These are phyloP conservation scores for Colius striatus DNA, from an alignment of 2,113 vertebrate genomes.

Conservation along the genomic window DNA sequence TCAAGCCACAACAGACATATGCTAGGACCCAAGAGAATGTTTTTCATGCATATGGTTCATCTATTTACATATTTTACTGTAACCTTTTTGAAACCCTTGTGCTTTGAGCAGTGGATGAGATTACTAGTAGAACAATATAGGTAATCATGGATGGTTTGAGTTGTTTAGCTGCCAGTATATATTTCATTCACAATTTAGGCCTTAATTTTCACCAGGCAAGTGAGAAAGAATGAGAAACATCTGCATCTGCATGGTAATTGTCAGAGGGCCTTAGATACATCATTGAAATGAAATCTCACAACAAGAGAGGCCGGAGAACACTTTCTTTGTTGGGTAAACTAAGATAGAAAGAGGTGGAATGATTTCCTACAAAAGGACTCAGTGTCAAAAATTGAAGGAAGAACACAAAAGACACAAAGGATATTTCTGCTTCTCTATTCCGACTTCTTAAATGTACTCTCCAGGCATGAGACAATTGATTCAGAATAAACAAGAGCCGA, in stretches of 20 bases:
- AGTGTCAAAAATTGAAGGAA: slow-evolving; percentile 4
- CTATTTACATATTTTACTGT: slow-evolving; percentile 64
- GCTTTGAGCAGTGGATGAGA: background rate
- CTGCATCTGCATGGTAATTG: background rate
- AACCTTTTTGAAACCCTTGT: slow-evolving; percentile 40
- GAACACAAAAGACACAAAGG: background rate
- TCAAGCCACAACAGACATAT: slow-evolving; percentile 14
- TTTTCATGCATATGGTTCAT: slow-evolving; percentile 47
- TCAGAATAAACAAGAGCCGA: background rate
- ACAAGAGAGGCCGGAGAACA: background rate
- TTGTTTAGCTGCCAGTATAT: background rate
- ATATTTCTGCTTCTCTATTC: background rate
- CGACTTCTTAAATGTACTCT: slow-evolving; percentile 12
- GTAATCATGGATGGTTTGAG: background rate
- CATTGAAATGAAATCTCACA: background rate
- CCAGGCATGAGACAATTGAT: background rate
- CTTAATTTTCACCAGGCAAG: slow-evolving; percentile 38
- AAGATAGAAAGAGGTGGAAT: background rate
- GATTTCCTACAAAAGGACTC: background rate
- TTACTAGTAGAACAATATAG: slow-evolving; percentile 41
- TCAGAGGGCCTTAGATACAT: background rate
- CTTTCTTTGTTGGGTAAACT: background rate
- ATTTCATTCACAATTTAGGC: slow-evolving; percentile 17
- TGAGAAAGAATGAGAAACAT: slow-evolving; percentile 32
- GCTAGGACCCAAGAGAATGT: background rate